Percentiles rank a stretch among this genome's conserved stretches.
These are phyloP conservation scores for Budorcas taxicolor DNA, from an alignment of 2,113 vertebrate species.

Conservation along the genomic window DNA sequence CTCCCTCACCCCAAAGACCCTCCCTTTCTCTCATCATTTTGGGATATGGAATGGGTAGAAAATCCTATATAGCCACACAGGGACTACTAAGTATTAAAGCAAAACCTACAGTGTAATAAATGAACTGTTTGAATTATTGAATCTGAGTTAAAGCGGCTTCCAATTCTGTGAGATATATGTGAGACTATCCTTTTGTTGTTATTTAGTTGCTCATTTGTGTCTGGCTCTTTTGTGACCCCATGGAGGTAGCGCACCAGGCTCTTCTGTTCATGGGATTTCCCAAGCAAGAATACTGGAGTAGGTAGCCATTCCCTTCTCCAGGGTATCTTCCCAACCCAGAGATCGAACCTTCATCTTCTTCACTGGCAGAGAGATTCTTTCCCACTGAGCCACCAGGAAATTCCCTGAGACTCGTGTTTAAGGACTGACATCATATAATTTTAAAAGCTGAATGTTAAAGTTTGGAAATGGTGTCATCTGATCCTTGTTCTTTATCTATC, in stretches of 20 bases:
- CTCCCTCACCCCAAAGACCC: fast-evolving
- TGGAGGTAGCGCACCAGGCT: not conserved
- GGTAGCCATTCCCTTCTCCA: not conserved
- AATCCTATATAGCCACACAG: not conserved
- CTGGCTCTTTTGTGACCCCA: not conserved
- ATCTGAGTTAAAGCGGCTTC: not conserved
- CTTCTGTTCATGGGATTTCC: not conserved
- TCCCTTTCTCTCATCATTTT: not conserved
- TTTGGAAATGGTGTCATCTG: not conserved
- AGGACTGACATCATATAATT: not conserved
- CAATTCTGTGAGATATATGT: not conserved
- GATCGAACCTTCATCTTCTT: not conserved
- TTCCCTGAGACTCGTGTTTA: not conserved
- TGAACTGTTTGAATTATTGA: not conserved
- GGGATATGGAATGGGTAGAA: not conserved
- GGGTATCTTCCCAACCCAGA: not conserved
- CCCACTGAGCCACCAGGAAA: not conserved
- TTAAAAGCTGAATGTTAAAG: not conserved
- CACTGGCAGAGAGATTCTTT: not conserved
- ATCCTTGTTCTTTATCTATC: not conserved
- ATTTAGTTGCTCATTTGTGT: not conserved
- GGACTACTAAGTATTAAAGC: not conserved
- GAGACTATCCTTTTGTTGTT: not conserved
- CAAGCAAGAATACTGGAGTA: not conserved
- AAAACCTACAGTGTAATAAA: not conserved